These are phyloP conservation scores for Schizothorax lantsangensis DNA, from an alignment of 2,797 vertebrate species.

Conservation along the genomic window DNA sequence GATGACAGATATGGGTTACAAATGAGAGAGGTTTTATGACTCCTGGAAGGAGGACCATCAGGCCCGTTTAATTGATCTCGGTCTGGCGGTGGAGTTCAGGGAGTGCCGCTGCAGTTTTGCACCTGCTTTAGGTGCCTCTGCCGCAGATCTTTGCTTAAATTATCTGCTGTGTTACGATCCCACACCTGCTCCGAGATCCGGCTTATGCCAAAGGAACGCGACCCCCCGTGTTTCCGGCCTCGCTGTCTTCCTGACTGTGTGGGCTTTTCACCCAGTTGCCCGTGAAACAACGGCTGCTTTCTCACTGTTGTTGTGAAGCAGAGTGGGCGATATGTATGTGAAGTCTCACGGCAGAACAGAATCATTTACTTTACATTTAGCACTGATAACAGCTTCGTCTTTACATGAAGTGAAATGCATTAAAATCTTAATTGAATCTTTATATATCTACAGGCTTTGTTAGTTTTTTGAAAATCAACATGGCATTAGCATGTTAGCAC, in stretches of 20 bases:
- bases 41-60: constrained; percentile 56
- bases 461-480: background rate
- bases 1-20: constrained; percentile 63
- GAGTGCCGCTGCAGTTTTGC: constrained; percentile 40
- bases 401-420: background rate
- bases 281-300: constrained; percentile 31
- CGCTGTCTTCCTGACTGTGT: constrained; percentile 42
- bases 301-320: constrained; percentile 17
- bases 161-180: constrained; percentile 59
- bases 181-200: constrained; percentile 59
- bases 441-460: background rate
- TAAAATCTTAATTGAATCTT: background rate
- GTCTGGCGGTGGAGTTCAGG: constrained; percentile 49
- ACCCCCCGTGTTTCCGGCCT: constrained; percentile 49
- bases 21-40: constrained; percentile 55
- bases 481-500: background rate
- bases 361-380: background rate
- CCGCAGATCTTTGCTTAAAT: constrained; percentile 59
- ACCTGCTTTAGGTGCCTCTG: constrained; percentile 55
- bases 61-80: constrained; percentile 61
- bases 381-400: background rate
- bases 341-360: background rate
- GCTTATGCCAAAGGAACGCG: constrained; percentile 49
- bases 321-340: background rate
- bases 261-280: constrained; percentile 32